Evolutionary conservation across 2,888 invertebrate species (phyloP).

Genomic region (Apamea epomidion): DNA sequence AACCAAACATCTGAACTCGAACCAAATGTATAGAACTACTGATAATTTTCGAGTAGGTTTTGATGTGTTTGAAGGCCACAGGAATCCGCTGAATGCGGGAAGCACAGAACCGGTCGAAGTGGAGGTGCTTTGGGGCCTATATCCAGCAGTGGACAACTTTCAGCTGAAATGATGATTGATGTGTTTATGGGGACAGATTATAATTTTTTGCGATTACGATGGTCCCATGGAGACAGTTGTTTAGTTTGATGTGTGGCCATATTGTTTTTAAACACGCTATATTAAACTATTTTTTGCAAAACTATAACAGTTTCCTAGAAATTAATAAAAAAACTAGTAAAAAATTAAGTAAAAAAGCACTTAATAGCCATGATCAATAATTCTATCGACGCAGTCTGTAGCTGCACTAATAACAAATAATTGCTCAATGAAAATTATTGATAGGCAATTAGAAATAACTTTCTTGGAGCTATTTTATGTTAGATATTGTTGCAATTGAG

Average conservation of each 20-base stretch:
- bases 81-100: neutral
- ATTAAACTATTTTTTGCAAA: neutral
- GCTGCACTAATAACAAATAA: slow-evolving; percentile 8
- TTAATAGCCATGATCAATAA: neutral
- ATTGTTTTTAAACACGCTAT: no score
- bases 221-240: no score
- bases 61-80: no score
- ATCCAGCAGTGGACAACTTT: no score
- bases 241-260: no score
- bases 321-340: neutral
- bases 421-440: slow-evolving; percentile 6
- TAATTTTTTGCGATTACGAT: no score
- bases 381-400: neutral
- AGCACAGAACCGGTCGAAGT: neutral
- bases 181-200: no score
- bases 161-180: no score
- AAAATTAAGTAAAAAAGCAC: neutral
- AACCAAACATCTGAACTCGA: no score
- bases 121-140: neutral
- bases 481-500: neutral
- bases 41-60: no score
- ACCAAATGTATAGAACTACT: no score
- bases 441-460: neutral
- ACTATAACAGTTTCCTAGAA: neutral
- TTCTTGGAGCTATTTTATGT: neutral